Conservation (phyloP, 2,797 vertebrate genomes). For the Esox masquinongy region DNA sequence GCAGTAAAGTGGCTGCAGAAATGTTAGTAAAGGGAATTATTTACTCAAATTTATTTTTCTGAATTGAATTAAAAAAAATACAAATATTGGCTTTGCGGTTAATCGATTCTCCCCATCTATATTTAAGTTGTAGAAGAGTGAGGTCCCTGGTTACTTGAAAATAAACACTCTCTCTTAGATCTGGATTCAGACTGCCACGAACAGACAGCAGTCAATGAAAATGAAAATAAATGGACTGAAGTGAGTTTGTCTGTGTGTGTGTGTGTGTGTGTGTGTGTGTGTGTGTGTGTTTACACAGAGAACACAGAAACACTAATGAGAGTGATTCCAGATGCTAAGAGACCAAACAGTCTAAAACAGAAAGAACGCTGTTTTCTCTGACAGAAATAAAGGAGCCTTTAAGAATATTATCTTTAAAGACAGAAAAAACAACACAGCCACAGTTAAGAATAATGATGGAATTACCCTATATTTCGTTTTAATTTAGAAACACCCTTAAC, state of each 20-base stretch:
- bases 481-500: background rate
- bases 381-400: constrained; percentile 50
- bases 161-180: constrained; percentile 64
- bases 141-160: constrained; percentile 53
- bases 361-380: constrained; percentile 61
- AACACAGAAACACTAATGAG: constrained; percentile 56
- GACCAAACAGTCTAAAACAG: constrained; percentile 68
- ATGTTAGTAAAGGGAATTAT: constrained; percentile 63
- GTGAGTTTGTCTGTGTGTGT: constrained; percentile 38
- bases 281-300: background rate
- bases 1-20: constrained; percentile 24
- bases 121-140: constrained; percentile 60
- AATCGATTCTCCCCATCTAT: constrained; percentile 66
- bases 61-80: constrained; percentile 17
- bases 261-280: background rate
- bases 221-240: constrained; percentile 68
- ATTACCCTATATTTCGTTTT: background rate
- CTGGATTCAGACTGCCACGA: constrained; percentile 51
- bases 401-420: constrained; percentile 60
- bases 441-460: constrained; percentile 7
- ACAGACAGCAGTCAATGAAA: constrained; percentile 69
- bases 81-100: constrained; percentile 32
- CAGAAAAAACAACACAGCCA: constrained; percentile 41
- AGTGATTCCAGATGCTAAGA: constrained; percentile 66
- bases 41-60: constrained; percentile 52